phyloP scores from a whole-genome alignment of 30 jellyfish, hydroid and myxozoan genomes.

The Turritopsis dohrnii region DNA sequence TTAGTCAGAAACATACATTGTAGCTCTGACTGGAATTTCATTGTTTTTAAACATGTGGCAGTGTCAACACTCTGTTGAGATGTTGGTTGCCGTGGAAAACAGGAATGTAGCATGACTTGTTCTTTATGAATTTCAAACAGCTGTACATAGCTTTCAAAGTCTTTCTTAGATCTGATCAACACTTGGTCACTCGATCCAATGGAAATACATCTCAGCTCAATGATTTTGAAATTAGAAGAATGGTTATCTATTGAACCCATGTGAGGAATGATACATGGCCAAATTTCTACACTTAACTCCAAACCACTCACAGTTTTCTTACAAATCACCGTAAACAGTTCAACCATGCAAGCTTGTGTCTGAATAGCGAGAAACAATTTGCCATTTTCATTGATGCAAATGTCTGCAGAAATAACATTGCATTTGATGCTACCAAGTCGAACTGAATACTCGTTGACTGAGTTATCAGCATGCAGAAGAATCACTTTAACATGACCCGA shows the following conservation, averaged over 20 bases:
- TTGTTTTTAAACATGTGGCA: constrained; percentile 11
- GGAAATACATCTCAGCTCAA: constrained; percentile 36
- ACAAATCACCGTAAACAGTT: constrained; percentile 47
- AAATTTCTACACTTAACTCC: constrained; percentile 47
- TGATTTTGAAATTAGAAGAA: constrained; percentile 29
- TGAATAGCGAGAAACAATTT: constrained; percentile 41
- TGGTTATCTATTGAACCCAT: constrained; percentile 33
- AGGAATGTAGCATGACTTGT: constrained; percentile 49
- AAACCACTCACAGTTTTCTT: constrained; percentile 22
- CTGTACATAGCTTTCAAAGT: constrained; percentile 34
- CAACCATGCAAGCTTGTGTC: constrained; percentile 51
- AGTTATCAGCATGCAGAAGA: constrained; percentile 28
- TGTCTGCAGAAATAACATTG: constrained; percentile 22
- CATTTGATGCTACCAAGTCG: constrained; percentile 15
- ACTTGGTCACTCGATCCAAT: constrained; percentile 39
- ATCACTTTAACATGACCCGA: constrained; percentile 42
- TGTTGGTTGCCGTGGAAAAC: constrained; percentile 46
- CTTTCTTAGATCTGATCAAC: constrained; percentile 46
- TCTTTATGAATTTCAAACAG: constrained; percentile 50
- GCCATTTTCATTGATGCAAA: constrained; percentile 55
- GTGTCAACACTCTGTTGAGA: constrained; percentile 19
- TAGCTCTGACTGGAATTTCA: constrained; percentile 12
- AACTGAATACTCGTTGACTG: not conserved
- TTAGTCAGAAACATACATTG: constrained; percentile 9
- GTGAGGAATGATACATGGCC: constrained; percentile 72